Base-by-base conservation (phyloP, 2,797 vertebrate species). In the Crenichthys baileyi region DNA sequence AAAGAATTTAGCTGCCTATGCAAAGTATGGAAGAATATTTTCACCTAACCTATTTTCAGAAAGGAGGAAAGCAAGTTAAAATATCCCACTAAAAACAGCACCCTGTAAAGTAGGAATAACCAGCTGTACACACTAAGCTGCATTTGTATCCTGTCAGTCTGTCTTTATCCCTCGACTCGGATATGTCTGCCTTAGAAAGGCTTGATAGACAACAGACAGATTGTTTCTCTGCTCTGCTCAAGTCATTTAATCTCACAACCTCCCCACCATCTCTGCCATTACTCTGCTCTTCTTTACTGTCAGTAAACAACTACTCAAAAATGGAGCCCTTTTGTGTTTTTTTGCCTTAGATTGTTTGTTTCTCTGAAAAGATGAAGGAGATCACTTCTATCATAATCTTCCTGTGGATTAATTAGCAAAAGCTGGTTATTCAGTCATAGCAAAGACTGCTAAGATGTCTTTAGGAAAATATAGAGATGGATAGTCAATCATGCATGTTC, bases 321-420 rank as follows among this genome's bases (percentile, higher is more conserved):
- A 58, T 61, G 13, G 7, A 60, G 15, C 4, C 70, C 26, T 53
- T 56, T 39, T 68, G 72, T 80, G 11, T 36, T 20, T 63, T 58
- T 16, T 78, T 83, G 82, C 78, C 76, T 82, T 29, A 41, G 86
- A 79, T 5, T 84, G 84, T 89, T 90, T 87, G 75, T 80, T 87
- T 81, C 72, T 67, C 58, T 72, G 48, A 73, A 36, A 77, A 41
- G 70, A 73, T 77, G 60, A 83, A 84, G 76, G 71, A 79, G 22
- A 53, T 46, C 74, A 81, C 41, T 48, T 68, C 13, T 63, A 72
- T 79, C 46, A 29, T 65, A 53, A 73, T 73, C 56, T 81, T 87
- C 72, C 65, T 72, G 78, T 36, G 39, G 72, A 26, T 48, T 70
- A 4, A 16, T 46, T n/a, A 26, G 26, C 13, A 48, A 48, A 48